Evolutionary conservation across 2,113 vertebrate species (phyloP), one percentile per base, ranked within the genome.

Genomic region (Melospiza georgiana): DNA sequence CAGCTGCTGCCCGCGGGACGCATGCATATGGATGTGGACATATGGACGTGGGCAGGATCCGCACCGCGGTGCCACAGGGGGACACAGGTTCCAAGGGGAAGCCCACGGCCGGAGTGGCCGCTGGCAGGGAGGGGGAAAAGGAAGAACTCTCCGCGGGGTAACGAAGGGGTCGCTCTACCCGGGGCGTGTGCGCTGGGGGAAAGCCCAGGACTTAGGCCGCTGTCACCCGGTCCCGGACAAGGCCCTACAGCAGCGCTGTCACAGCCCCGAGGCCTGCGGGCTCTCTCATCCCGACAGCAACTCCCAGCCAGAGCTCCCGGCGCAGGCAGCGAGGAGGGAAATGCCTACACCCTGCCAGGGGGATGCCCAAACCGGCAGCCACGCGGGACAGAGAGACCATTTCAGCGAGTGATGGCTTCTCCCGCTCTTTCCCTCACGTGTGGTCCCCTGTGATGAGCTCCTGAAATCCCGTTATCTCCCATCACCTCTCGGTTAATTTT

Each of bases 141-240:
- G 73, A 22, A 39, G n/a, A 30, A 10, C 12, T 52, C 24, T 55
- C 54, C 6, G 16, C 2, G 3, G 52, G 11, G 11, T 24, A 54
- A 33, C 3, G n/a, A 41, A 44, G 20, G 8, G 39, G 9, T 11
- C 21, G 2, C 31, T 84, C 23, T 4, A 9, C 10, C 49, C 6
- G 39, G 25, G 39, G 6, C 15, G 2, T 17, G 58, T 31, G 52
- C 3, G 1, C 18, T 21, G 12, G 3, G 6, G n/a, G 41, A 5
- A 6, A 30, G 31, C 10, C 11, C 54, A 12, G 22, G 4, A 39
- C 6, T 0, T 4, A 39, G 14, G 6, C 19, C 54, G 8, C 59
- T 17, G 44, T 28, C 44, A 57, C 33, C 39, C 9, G 13, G 9
- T 7, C 11, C 17, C 23, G 30, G 41, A 48, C 46, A 27, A 27